phyloP scores from a whole-genome alignment of 1,140 invertebrate genomes.

The Hirudo medicinalis region DNA sequence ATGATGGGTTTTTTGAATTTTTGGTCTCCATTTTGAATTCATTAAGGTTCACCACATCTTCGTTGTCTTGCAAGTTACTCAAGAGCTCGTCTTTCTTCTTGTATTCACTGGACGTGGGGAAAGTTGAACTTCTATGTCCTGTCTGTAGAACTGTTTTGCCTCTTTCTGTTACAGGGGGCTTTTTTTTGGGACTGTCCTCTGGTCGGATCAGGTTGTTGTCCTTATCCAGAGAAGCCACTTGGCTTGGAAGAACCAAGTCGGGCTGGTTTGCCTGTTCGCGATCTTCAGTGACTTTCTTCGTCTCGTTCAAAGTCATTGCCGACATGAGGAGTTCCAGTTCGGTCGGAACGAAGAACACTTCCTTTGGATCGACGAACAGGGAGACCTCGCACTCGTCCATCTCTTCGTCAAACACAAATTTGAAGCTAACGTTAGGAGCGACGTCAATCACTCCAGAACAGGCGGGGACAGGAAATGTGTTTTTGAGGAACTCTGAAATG shows the following conservation, averaged over 20 bases:
- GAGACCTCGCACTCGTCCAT: not conserved
- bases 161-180: no score
- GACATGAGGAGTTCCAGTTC: not conserved
- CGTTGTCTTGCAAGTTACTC: no score
- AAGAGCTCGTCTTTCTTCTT: conserved; percentile 2
- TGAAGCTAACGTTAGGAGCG: not conserved
- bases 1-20: no score
- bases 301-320: not conserved
- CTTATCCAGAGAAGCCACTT: not conserved
- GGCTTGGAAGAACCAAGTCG: not conserved
- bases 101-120: not conserved
- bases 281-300: not conserved
- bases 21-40: no score
- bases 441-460: not conserved
- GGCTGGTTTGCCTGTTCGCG: not conserved
- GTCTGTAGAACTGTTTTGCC: not conserved
- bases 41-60: no score
- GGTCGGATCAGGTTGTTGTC: no score
- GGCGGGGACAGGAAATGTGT: not conserved
- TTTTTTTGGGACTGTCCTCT: no score
- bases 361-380: not conserved
- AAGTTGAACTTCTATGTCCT: not conserved
- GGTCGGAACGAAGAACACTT: not conserved
- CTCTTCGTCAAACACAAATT: conserved; percentile 1
- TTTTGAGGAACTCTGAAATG: not conserved